These are phyloP conservation scores for Manis javanica DNA, from an alignment of 2,797 vertebrate genomes.

Conservation along the genomic window DNA sequence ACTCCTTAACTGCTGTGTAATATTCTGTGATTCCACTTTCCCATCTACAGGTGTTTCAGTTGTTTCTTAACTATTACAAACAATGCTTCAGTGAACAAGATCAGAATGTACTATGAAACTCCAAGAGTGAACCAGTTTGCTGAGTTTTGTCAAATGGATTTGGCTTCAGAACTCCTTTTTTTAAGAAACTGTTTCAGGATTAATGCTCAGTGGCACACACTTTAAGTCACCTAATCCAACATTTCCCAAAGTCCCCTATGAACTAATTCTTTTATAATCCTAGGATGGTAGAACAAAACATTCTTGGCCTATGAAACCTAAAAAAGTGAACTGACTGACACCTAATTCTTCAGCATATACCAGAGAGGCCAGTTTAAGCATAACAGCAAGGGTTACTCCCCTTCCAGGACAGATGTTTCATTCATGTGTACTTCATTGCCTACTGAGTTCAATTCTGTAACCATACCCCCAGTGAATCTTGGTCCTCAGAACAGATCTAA, in stretches of 20 bases:
- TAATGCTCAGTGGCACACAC: neutral
- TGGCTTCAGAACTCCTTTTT: neutral
- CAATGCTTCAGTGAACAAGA: neutral
- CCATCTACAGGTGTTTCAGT: neutral
- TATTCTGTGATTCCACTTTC: neutral
- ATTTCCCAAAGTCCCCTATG: neutral
- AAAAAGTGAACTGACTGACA: neutral
- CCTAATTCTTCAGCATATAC: neutral
- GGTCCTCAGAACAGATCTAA: constrained; percentile 54
- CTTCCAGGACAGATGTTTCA: neutral
- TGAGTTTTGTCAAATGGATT: neutral
- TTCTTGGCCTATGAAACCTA: neutral
- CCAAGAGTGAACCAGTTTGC: neutral
- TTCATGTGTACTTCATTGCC: constrained; percentile 13
- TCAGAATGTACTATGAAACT: neutral
- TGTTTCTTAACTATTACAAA: neutral
- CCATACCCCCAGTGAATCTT: constrained; percentile 41
- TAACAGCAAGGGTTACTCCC: neutral
- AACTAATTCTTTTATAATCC: constrained; percentile 43
- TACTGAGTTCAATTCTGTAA: constrained; percentile 54
- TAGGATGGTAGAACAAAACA: neutral
- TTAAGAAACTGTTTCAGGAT: neutral
- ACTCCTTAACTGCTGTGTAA: neutral
- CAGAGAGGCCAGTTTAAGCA: neutral
- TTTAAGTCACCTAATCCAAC: constrained; percentile 4